A percentile compares a stretch with the other conserved stretches of the same genome.
Conservation (phyloP, 2,113 vertebrate species). For the Cephalophus harveyi region DNA sequence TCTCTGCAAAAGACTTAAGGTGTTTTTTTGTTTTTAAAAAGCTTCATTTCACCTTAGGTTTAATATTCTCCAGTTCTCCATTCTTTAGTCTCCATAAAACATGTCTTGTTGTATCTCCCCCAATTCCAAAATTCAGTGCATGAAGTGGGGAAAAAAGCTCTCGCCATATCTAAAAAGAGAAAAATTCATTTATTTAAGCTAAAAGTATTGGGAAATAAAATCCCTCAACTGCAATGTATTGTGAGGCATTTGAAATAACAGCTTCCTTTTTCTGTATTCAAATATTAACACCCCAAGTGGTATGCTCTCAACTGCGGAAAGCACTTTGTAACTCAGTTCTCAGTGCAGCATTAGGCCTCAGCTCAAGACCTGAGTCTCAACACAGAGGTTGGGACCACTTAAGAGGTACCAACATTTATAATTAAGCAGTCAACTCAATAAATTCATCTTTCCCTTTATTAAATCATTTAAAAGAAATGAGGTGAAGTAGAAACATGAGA, state of each 20-base stretch:
- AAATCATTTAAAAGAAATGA: background rate
- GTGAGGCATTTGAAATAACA: background rate
- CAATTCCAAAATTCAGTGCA: slow-evolving; percentile 96
- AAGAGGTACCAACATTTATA: background rate
- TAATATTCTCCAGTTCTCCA: slow-evolving; percentile 96
- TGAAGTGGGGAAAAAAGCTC: slow-evolving; percentile 97
- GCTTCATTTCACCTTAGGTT: slow-evolving; percentile 87
- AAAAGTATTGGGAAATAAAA: background rate
- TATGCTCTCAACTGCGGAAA: background rate
- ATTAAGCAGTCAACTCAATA: background rate
- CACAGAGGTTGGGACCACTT: background rate
- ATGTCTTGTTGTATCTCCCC: slow-evolving; percentile 94
- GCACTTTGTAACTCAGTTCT: background rate
- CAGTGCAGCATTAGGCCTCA: background rate
- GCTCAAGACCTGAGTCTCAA: background rate
- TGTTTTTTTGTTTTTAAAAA: background rate
- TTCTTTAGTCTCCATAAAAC: slow-evolving; percentile 98
- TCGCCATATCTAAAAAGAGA: slow-evolving; percentile 89
- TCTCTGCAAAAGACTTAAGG: background rate
- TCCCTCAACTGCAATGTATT: background rate
- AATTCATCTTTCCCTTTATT: background rate
- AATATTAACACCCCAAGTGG: background rate
- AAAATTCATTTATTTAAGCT: slow-evolving; percentile 71
- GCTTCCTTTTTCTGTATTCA: background rate
- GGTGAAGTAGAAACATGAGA: background rate